Percentiles rank a stretch among this genome's conserved stretches.
Conservation (phyloP, 1,140 invertebrate species). For the Drosophila cardini region DNA sequence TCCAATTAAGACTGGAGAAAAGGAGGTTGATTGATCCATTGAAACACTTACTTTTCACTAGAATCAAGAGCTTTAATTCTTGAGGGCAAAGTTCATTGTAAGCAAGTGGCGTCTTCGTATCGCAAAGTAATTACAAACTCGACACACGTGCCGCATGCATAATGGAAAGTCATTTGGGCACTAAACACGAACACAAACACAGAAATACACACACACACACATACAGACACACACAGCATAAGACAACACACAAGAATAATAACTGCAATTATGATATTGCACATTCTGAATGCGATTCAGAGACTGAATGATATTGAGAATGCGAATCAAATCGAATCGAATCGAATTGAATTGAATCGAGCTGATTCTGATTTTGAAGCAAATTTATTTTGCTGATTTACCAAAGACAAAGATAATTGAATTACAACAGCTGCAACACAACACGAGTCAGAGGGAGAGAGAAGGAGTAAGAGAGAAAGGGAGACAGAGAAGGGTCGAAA, state of each 20-base stretch:
- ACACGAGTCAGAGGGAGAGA: not conserved
- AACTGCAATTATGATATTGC: slow-evolving; percentile 56
- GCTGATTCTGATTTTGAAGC: slow-evolving; percentile 40
- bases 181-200: slow-evolving; percentile 3
- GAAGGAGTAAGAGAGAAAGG: not conserved
- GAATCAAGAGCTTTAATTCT: not conserved
- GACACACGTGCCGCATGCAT: slow-evolving; percentile 39
- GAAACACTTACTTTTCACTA: not conserved
- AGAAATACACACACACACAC: not conserved
- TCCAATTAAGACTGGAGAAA: slow-evolving; percentile 21
- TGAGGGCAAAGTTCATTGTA: slow-evolving; percentile 13
- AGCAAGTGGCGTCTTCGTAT: slow-evolving; percentile 7
- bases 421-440: slow-evolving; percentile 64
- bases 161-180: slow-evolving; percentile 40
- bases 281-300: slow-evolving; percentile 26
- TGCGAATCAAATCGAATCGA: slow-evolving; percentile 26
- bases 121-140: slow-evolving; percentile 41
- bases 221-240: not conserved
- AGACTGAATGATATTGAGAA: slow-evolving; percentile 7
- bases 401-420: slow-evolving; percentile 82
- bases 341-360: slow-evolving; percentile 10
- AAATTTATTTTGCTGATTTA: slow-evolving; percentile 78
- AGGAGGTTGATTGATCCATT: slow-evolving; percentile 24
- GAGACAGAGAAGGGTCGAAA: not conserved
- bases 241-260: slow-evolving; percentile 42